A percentile compares a stretch with the other conserved stretches of the same genome.
Evolutionary conservation across 1,140 invertebrate genomes (phyloP).

Genomic region (Drosophila santomea): DNA sequence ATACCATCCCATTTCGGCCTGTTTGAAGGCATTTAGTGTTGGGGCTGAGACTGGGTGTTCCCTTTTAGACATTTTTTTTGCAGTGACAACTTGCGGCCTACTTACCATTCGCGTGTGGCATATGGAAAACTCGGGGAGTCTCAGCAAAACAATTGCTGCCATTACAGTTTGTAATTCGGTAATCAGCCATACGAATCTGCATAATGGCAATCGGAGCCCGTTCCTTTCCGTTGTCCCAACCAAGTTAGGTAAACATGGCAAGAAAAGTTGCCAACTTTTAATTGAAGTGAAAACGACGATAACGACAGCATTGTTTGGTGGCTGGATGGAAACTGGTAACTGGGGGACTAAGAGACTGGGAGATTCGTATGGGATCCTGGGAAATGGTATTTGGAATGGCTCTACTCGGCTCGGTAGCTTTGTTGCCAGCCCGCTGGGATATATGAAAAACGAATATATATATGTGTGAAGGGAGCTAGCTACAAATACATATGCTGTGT

Average conservation of each 20-base stretch:
- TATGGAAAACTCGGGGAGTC: conserved; percentile 49
- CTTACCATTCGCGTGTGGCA: conserved; percentile 67
- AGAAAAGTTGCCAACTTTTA: conserved; percentile 84
- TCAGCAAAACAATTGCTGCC: conserved; percentile 75
- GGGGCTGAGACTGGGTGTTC: neutral
- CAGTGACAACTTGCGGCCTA: conserved; percentile 76
- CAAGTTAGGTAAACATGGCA: conserved; percentile 76
- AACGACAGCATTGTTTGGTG: conserved; percentile 80
- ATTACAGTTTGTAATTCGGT: conserved; percentile 83
- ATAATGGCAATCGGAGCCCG: conserved; percentile 74
- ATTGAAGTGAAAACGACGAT: conserved; percentile 84
- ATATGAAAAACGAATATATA: conserved; percentile 32
- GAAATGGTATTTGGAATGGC: conserved; percentile 19
- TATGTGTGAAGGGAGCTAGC: conserved; percentile 12
- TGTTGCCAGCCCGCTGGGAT: conserved; percentile 70
- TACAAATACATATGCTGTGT: conserved; percentile 12
- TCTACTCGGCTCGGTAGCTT: conserved; percentile 36
- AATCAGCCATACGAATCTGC: conserved; percentile 80
- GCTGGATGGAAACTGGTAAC: conserved; percentile 1
- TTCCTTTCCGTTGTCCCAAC: conserved; percentile 19
- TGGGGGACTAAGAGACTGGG: conserved; percentile 9
- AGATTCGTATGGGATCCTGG: conserved; percentile 24
- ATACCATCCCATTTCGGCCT: neutral
- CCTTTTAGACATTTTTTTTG: conserved; percentile 21
- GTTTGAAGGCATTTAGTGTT: conserved; percentile 46